Evolutionary conservation across 2,113 vertebrate genomes (phyloP), one percentile per base, ranked within the genome.

Genomic region (Prochilodus magdalenae): DNA sequence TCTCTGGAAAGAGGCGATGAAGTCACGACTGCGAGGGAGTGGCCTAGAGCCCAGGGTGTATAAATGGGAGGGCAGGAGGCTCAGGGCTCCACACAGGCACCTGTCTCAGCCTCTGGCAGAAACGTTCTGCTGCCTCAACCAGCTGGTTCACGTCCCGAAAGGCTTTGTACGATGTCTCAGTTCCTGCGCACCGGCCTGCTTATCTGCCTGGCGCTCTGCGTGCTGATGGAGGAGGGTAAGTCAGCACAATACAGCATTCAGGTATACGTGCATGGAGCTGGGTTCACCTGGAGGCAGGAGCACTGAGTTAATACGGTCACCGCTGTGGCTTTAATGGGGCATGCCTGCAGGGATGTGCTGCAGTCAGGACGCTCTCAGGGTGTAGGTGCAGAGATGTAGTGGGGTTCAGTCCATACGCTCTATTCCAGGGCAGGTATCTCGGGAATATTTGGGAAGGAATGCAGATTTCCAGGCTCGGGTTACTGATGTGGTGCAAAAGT

Each of bases 211-310:
- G 66, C 80, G 18, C 57, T 93, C 83, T 85, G 86, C 72, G 73
- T 88, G 72, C 29, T 88, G 81, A 83, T 93, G 57, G 85, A 91
- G 49, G 86, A 93, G 30, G 92, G 94, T 94, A 82, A 90, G 92
- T 78, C 22, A 60, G 27, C n/a, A n/a, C n/a, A n/a, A n/a, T 44
- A 16, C 0, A 51, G 49, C 1, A 16, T 51, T 51, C 10, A 40
- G 18, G 20, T 36, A 12, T n/a, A n/a, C n/a, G n/a, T n/a, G n/a
- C n/a, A n/a, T n/a, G n/a, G n/a, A n/a, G n/a, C n/a, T n/a, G n/a
- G n/a, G n/a, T n/a, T n/a, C 10, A 14, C 47, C 4, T 49, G 13
- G 13, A 13, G 13, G 47, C 47, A 36, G 36, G 3, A 36, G 36
- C 36, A 36, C 36, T 4, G 36, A 4, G 36, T 36, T 36, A 36